Base-by-base conservation (phyloP, 2,113 vertebrate species). In the Perca flavescens region DNA sequence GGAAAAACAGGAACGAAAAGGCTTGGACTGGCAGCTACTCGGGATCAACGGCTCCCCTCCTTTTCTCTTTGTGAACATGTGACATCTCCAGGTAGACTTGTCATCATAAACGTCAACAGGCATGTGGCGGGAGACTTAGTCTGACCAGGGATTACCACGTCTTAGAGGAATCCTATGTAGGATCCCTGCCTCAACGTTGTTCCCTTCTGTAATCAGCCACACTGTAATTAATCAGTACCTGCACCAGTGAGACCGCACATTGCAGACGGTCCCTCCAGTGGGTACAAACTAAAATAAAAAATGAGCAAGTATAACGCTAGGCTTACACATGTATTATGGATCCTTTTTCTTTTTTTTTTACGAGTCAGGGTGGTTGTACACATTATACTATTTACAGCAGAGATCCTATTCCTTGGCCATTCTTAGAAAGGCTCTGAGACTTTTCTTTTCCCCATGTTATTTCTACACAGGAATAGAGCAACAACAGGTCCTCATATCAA, bases 81-180 rank as follows among this genome's bases (percentile, higher is more conserved):
- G 79, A 88, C 72, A 57, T 74, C 4, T 74, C 52, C 46, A 66
- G 74, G 76, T 75, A 74, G 82, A 76, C 75, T 54, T 40, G 53
- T 85, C 79, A 79, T 73, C 61, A 67, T 56, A 34, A 87, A 86
- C 68, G 19, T 77, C 78, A 58, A 53, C 79, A 70, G 72, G 43
- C 83, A 86, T 89, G 86, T 86, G 84, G 75, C 15, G 17, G 71
- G 12, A 73, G 83, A 85, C 68, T 34, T 90, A 93, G 92, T 89
- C 89, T 84, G 79, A 82, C 67, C 43, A 3, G 82, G 87, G 92
- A 91, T 93, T 92, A 92, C 16, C 43, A 17, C 0, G 83, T 85
- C n/a, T 91, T 91, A 90, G 77, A 82, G 81, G 84, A 91, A 86
- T 92, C 84, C 85, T 43, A 31, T 72, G 61, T 40, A 58, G 86